phyloP scores from a whole-genome alignment of 2,113 vertebrate genomes.

The Halichoerus grypus region DNA sequence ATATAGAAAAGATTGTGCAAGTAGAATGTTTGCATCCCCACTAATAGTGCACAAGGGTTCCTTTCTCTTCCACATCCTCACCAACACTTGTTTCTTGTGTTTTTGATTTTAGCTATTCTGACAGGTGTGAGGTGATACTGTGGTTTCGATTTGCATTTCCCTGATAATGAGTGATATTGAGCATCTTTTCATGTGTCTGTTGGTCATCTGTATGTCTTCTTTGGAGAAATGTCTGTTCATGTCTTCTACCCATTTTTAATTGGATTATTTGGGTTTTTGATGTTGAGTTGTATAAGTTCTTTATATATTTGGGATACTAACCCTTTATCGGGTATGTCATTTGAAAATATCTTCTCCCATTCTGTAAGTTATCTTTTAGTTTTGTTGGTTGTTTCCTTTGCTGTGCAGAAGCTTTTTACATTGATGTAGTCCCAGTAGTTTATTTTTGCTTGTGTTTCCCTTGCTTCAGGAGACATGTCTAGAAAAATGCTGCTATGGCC shows the following conservation, averaged over 20 bases:
- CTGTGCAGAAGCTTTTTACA: background rate
- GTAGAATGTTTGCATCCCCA: background rate
- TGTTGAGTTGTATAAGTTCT: background rate
- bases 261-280: background rate
- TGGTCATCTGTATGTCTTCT: background rate
- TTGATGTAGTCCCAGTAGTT: background rate
- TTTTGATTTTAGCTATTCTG: background rate
- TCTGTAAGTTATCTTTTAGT: background rate
- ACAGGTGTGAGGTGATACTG: background rate
- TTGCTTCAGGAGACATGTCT: background rate
- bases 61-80: background rate
- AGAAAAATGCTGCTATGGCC: background rate
- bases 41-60: background rate
- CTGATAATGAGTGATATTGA: background rate
- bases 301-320: background rate
- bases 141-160: background rate
- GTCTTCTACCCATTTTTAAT: background rate
- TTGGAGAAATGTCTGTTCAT: background rate
- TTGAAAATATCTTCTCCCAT: background rate
- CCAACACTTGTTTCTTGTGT: background rate
- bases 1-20: background rate
- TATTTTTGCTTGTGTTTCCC: background rate
- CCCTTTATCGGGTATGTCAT: background rate
- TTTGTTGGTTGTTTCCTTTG: background rate
- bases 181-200: background rate